Conservation (phyloP, 1,140 invertebrate genomes). For the Platyura marginata region DNA sequence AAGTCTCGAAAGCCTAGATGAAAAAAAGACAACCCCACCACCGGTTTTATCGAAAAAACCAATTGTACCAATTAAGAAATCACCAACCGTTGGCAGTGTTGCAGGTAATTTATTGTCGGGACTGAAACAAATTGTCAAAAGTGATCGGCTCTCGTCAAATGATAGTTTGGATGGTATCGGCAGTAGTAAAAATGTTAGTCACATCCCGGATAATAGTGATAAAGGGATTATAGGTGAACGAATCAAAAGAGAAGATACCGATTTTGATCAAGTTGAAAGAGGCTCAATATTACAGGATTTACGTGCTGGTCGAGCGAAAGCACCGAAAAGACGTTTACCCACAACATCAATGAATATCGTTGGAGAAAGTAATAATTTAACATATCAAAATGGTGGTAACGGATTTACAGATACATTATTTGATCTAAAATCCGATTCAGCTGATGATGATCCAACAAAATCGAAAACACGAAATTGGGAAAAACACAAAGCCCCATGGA, state of each 20-base stretch:
- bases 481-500: constrained; percentile 44
- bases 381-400: constrained; percentile 15
- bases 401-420: not conserved
- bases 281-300: constrained; percentile 35
- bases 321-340: constrained; percentile 34
- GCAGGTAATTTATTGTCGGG: constrained; percentile 33
- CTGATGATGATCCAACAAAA: constrained; percentile 25
- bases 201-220: constrained; percentile 4
- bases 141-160: constrained; percentile 20
- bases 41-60: constrained; percentile 35
- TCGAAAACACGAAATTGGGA: constrained; percentile 31
- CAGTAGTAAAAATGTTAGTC: constrained; percentile 10
- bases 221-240: constrained; percentile 3
- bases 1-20: constrained; percentile 21
- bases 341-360: constrained; percentile 23
- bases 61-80: constrained; percentile 38
- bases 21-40: constrained; percentile 17
- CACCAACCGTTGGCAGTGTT: constrained; percentile 31
- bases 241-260: constrained; percentile 14
- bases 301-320: constrained; percentile 34
- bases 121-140: constrained; percentile 35
- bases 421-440: constrained; percentile 4
- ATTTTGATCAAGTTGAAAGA: constrained; percentile 40
- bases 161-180: constrained; percentile 17
- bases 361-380: constrained; percentile 18